These are phyloP conservation scores for Limenitis camilla DNA, from an alignment of 2,888 invertebrate species.

Conservation along the genomic window DNA sequence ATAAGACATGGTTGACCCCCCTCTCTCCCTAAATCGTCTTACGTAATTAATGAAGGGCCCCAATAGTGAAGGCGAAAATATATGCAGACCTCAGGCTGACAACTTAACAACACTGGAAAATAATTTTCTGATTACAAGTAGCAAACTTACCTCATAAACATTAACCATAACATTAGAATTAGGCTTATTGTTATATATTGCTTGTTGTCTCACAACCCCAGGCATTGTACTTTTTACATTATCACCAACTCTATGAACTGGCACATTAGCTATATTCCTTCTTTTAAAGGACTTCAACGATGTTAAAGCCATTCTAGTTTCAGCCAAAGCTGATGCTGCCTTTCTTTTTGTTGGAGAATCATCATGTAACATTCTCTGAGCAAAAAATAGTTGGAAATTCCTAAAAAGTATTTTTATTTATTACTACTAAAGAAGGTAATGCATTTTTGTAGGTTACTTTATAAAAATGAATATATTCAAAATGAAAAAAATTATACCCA, in stretches of 20 bases:
- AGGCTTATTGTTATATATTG: slow-evolving; percentile 48
- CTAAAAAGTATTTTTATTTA: slow-evolving; percentile 48
- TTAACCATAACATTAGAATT: slow-evolving; percentile 70
- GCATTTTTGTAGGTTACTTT: no score
- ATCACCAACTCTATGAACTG: slow-evolving; percentile 72
- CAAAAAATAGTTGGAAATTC: slow-evolving; percentile 83
- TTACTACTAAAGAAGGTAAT: no score
- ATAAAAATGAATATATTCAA: no score
- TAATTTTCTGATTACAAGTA: neutral
- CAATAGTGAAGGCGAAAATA: no score
- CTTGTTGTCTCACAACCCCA: slow-evolving; percentile 71
- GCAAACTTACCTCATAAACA: slow-evolving; percentile 68
- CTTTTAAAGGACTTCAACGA: slow-evolving; percentile 81
- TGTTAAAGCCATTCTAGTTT: slow-evolving; percentile 84
- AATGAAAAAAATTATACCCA: no score
- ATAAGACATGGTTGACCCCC: no score
- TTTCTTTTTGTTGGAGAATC: slow-evolving; percentile 73
- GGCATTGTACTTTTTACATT: slow-evolving; percentile 68
- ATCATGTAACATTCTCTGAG: slow-evolving; percentile 79
- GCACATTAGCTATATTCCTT: slow-evolving; percentile 62
- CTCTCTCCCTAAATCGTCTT: no score
- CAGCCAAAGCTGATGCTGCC: slow-evolving; percentile 76
- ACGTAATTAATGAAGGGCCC: no score
- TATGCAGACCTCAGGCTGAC: neutral
- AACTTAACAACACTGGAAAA: no score